These are phyloP conservation scores for Timema cristinae DNA, from an alignment of 2,888 invertebrate genomes.

Conservation along the genomic window DNA sequence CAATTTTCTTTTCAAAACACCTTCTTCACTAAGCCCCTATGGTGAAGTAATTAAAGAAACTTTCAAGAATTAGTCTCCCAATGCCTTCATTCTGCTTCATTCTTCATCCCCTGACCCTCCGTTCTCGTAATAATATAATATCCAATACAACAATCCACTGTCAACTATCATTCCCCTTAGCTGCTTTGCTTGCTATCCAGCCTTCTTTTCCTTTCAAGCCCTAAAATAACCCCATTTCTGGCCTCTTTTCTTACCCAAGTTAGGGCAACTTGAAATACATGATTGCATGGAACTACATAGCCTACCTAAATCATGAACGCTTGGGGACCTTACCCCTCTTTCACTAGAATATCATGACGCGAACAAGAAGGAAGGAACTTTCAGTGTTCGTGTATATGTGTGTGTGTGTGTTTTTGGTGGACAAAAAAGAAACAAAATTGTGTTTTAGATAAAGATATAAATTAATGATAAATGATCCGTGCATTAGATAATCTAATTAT, in stretches of 20 bases:
- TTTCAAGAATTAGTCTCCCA: slow-evolving; percentile 4
- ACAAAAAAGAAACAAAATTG: no score
- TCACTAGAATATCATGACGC: neutral
- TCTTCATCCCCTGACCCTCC: neutral
- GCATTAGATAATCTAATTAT: no score
- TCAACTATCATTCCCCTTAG: no score
- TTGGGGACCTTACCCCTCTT: neutral
- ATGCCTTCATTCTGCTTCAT: neutral
- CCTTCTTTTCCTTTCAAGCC: no score
- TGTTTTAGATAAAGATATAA: no score
- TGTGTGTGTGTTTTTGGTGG: no score
- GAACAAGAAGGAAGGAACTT: neutral
- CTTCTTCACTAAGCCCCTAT: neutral
- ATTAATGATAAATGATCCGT: no score
- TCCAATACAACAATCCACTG: neutral
- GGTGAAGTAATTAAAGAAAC: neutral
- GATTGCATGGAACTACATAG: slow-evolving; percentile 10
- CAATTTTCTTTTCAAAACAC: slow-evolving; percentile 13
- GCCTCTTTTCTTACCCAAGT: neutral
- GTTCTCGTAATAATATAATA: slow-evolving; percentile 13
- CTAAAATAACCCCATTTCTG: no score
- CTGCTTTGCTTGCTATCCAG: no score
- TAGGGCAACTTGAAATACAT: slow-evolving; percentile 1
- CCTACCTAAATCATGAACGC: slow-evolving; percentile 1
- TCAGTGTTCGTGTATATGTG: no score